phyloP scores from a whole-genome alignment of 2,888 invertebrate species.

The Melieria crassipennis region DNA sequence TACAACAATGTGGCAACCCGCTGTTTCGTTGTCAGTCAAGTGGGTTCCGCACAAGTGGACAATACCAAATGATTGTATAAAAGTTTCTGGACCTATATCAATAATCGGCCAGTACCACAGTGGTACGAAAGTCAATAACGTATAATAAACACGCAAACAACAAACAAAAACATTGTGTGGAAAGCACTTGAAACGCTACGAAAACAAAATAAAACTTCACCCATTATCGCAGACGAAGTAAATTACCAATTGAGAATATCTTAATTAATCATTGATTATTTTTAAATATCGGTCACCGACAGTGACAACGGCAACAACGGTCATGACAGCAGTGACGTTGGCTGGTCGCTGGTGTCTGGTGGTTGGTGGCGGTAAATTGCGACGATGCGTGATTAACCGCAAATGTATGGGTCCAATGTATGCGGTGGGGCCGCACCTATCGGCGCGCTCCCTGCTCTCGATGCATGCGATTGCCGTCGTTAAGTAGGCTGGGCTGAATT shows the following conservation, averaged over 20 bases:
- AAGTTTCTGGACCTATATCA: slow-evolving; percentile 26
- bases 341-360: too few relatives aligned
- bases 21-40: too few relatives aligned
- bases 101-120: neutral
- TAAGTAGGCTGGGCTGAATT: neutral
- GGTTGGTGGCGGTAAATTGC: neutral
- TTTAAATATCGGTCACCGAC: slow-evolving; percentile 34
- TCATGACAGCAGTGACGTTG: neutral
- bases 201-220: neutral
- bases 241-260: slow-evolving; percentile 25
- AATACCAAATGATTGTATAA: too few relatives aligned
- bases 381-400: neutral
- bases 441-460: neutral
- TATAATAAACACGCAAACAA: neutral
- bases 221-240: slow-evolving; percentile 16
- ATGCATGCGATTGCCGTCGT: too few relatives aligned
- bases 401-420: neutral
- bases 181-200: neutral
- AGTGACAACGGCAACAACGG: slow-evolving; percentile 9
- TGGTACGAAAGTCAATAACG: too few relatives aligned
- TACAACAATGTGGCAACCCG: too few relatives aligned
- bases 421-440: neutral
- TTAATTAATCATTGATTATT: slow-evolving; percentile 37
- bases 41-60: too few relatives aligned
- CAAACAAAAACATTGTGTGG: neutral